A percentile compares a stretch with the other conserved stretches of the same genome.
Conservation (phyloP, 2,113 vertebrate genomes). For the Osmerus mordax region DNA sequence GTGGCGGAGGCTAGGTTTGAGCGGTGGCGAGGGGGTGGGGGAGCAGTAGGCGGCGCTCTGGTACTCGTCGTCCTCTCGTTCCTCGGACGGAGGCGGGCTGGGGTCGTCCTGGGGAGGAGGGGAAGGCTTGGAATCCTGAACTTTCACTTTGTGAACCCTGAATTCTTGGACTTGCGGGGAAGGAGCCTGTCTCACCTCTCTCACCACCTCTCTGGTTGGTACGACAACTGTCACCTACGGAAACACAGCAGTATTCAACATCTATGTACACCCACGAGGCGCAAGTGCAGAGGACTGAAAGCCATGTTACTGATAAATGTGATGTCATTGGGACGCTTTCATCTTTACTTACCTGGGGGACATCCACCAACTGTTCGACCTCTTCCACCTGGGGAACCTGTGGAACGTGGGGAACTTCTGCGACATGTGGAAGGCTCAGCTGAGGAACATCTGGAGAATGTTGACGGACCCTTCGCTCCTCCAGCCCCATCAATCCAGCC, state of each 20-base stretch:
- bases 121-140: conserved; percentile 49
- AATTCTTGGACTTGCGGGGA: conserved; percentile 37
- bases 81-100: conserved; percentile 52
- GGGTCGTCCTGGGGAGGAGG: conserved; percentile 42
- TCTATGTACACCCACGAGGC: too few relatives aligned
- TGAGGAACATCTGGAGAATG: conserved; percentile 50
- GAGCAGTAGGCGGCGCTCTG: conserved; percentile 67
- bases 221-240: neutral
- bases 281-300: too few relatives aligned
- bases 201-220: conserved; percentile 47
- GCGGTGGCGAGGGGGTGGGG: conserved; percentile 55
- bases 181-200: conserved; percentile 62
- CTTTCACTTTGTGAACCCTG: conserved; percentile 32
- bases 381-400: conserved; percentile 51
- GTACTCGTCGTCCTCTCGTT: conserved; percentile 65
- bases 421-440: conserved; percentile 38
- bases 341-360: too few relatives aligned
- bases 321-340: too few relatives aligned
- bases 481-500: conserved; percentile 65
- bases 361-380: conserved; percentile 6
- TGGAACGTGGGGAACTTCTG: conserved; percentile 43
- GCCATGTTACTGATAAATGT: too few relatives aligned
- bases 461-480: conserved; percentile 35
- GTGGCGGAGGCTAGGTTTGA: conserved; percentile 48
- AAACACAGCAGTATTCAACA: too few relatives aligned